Evolutionary conservation across 2,888 invertebrate species (phyloP), one percentile per base, ranked within the genome.

Genomic region (Nasonia oneida): DNA sequence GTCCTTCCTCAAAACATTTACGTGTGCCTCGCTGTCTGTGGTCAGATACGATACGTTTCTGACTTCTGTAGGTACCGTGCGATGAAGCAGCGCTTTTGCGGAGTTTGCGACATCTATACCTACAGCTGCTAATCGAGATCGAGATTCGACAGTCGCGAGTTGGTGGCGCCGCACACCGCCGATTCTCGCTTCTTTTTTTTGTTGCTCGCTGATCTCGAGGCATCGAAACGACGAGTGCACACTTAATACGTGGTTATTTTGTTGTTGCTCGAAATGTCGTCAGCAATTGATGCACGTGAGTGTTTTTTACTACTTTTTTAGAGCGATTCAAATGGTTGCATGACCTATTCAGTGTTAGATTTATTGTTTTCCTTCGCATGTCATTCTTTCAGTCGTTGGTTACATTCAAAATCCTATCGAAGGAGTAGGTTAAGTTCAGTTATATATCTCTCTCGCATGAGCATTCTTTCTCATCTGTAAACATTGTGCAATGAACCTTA

Each of bases 1-100:
- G 78, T 83, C 37, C 42, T 83, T 78, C 61, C 73, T n/a, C 61
- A 33, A 79, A 79, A 79, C 84, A 84, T 84, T 79, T 84, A 79
- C 84, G 84, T 84, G 79, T 74, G 29, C 61, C 15, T 71, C 53
- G 42, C 61, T 64, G 73, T 18, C 53, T 18, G 53, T 53, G 3
- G 53, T 53, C 53, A 47, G 8, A 47, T 53, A 53, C 53, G 81
- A 57, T 81, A 61, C 23, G 57, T 57, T 76, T 76, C 53, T 33
- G n/a, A n/a, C 10, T 29, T 57, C 37, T 47, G 12, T 67, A 29
- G 29, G 29, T 29, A 29, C 10, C 10, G 67, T 33, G 3, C 23
- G 33, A 37, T 37, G 37, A 39, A n/a, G 39, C 8, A 18, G 71
- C 71, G 37, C 71, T 71, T 37, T 39, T 71, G 15, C 39, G n/a